phyloP scores from a whole-genome alignment of 1,140 invertebrate genomes.

The Tetragnatha versicolor region DNA sequence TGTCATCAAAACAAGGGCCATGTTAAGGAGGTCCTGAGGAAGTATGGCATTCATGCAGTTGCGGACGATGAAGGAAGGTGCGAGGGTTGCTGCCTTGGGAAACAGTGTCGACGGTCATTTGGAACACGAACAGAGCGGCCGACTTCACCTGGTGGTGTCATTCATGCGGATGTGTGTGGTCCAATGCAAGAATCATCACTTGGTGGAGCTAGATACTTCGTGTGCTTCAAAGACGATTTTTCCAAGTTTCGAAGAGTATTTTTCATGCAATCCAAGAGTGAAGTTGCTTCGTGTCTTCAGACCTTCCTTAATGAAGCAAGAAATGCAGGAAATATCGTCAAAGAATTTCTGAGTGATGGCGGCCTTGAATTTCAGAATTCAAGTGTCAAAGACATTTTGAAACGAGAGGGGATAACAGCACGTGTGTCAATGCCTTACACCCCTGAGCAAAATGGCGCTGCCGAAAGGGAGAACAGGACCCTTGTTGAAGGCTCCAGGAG shows the following conservation, averaged over 20 bases:
- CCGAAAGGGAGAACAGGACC: conserved; percentile 13
- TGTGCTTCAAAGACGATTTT: conserved; percentile 31
- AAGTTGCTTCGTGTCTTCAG: background rate
- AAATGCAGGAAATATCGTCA: background rate
- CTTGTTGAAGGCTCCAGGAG: conserved; percentile 20
- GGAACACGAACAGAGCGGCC: background rate
- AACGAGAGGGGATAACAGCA: background rate
- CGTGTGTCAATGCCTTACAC: conserved; percentile 62
- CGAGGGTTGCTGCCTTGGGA: background rate
- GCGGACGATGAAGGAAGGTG: too few relatives aligned
- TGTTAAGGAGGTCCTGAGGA: background rate
- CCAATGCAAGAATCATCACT: conserved; percentile 63
- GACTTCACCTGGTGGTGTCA: background rate
- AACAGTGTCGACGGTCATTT: background rate
- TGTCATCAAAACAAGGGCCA: conserved; percentile 4
- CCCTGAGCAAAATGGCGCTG: conserved; percentile 67
- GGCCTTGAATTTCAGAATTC: conserved; percentile 63
- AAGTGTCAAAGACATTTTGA: background rate
- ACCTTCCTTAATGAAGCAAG: background rate
- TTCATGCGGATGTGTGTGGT: conserved; percentile 63
- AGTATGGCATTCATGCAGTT: too few relatives aligned
- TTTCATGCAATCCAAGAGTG: background rate
- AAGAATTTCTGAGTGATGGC: conserved; percentile 27
- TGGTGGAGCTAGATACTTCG: conserved; percentile 59
- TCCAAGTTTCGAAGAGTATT: conserved; percentile 8